Evolutionary conservation across 2,888 invertebrate species (phyloP), one percentile per base, ranked within the genome.

Genomic region (Azorinus chamasolen): DNA sequence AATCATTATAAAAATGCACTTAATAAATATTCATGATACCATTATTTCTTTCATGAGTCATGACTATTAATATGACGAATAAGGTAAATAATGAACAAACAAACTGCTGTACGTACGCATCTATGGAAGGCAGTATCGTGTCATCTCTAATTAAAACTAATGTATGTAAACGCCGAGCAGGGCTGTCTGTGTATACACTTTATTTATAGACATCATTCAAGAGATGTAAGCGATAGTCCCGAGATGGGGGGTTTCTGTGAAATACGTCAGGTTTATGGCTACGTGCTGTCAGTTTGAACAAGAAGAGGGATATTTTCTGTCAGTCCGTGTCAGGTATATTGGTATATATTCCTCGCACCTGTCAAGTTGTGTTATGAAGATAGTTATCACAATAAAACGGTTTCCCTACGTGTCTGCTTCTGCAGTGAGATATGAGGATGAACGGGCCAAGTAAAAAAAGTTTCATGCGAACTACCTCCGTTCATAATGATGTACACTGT

Each of bases 231-330:
- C 51, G 76, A 80, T 80, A 76, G 54, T 72, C 61, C 65, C 80
- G 18, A 53, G 72, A 68, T 80, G 80, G 80, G 80, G 75, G 80
- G 80, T 68, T 76, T 55, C 73, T 73, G 80, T 70, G 70, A 62
- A 69, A 76, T 43, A 73, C 58, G 80, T 76, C 80, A 80, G 58
- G 68, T 80, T 80, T 72, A 80, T 80, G 63, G 64, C 73, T 57
- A 48, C 39, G 48, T 53, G 48, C 61, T 80, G 80, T 80, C 80
- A 76, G 73, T 10, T 24, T 16, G 69, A 70, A 80, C 80, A 80
- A 73, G 72, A 73, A 76, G 76, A 80, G 59, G 70, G 76, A 80
- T 76, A 57, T 63, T 53, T 65, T 48, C 76, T 76, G 80, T 80
- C 80, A 76, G 32, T 24, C 24, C 22, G 22, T 73, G 80, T 80